These are phyloP conservation scores for Acheta domesticus DNA, from an alignment of 2,888 invertebrate genomes.

Conservation along the genomic window DNA sequence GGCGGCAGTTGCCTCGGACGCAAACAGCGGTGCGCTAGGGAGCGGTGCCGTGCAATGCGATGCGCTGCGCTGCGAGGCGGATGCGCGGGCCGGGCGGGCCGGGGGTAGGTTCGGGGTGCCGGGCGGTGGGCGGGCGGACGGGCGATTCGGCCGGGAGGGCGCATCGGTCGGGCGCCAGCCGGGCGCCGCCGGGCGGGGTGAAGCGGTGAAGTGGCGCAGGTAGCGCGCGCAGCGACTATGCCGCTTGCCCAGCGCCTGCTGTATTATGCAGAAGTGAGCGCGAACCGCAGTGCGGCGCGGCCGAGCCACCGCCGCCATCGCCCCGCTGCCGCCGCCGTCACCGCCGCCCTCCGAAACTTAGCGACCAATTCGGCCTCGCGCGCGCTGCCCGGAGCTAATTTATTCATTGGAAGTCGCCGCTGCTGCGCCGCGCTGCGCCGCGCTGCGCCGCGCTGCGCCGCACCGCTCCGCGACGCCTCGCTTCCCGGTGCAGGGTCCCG, in stretches of 20 bases:
- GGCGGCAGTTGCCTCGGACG: too few species aligned
- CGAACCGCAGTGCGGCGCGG: conserved; percentile 6
- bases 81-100: not conserved
- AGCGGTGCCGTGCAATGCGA: not conserved
- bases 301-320: not conserved
- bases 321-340: not conserved
- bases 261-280: conserved; percentile 1
- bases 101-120: not conserved
- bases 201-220: not conserved
- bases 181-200: not conserved
- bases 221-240: not conserved
- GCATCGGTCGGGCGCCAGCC: not conserved
- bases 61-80: not conserved
- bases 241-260: not conserved
- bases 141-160: not conserved
- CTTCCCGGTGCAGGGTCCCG: not conserved
- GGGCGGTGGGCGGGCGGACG: not conserved
- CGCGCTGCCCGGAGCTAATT: not conserved
- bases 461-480: not conserved
- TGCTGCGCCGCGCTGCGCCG: not conserved
- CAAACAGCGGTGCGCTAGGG: not conserved
- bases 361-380: conserved; percentile 18
- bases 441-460: not conserved
- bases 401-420: not conserved
- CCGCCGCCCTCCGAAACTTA: not conserved